phyloP scores from a whole-genome alignment of 2,113 vertebrate genomes.

The Chaetorhynchus papuensis region DNA sequence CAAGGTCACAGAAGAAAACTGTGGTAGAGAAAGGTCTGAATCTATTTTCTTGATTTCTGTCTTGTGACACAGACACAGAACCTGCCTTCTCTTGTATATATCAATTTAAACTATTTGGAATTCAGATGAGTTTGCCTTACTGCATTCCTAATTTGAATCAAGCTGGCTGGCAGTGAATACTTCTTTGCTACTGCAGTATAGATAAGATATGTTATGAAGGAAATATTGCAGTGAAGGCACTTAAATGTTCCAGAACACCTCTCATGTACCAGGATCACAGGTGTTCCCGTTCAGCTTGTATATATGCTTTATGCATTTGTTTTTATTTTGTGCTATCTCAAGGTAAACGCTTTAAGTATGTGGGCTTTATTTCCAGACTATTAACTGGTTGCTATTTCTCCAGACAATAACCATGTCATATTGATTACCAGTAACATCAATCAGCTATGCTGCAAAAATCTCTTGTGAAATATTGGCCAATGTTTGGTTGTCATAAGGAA shows the following conservation, averaged over 20 bases:
- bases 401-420: background rate
- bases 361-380: background rate
- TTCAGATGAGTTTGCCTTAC: slow-evolving; percentile 43
- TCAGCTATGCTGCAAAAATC: background rate
- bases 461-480: background rate
- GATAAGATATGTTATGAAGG: background rate
- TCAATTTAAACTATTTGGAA: slow-evolving; percentile 44
- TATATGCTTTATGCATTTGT: background rate
- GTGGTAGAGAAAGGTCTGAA: background rate
- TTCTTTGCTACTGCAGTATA: background rate
- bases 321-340: background rate
- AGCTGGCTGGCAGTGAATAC: background rate
- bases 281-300: background rate
- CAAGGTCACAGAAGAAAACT: background rate
- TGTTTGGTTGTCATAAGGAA: background rate
- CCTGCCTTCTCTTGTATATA: background rate
- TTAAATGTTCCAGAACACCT: background rate
- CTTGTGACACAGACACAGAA: background rate
- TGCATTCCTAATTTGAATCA: slow-evolving; percentile 45
- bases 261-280: background rate
- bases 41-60: background rate
- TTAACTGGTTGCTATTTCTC: background rate
- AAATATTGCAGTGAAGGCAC: background rate
- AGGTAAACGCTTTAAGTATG: background rate
- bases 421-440: background rate